Evolutionary conservation across 2,797 vertebrate genomes (phyloP).

Genomic region (Meriones psammophilus): DNA sequence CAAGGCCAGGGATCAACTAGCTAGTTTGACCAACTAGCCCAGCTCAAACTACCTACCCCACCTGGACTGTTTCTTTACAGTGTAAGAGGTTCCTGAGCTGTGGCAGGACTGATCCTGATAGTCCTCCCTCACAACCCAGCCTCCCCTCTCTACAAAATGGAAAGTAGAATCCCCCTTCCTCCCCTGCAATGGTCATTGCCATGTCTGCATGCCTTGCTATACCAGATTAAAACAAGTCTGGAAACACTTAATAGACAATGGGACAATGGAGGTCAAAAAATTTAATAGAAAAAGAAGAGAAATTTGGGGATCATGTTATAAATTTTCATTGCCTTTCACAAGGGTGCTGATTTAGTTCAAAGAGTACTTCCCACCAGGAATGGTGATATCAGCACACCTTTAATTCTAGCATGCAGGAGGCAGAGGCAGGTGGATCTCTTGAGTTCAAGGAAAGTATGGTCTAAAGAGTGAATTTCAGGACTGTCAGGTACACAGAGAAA

Average conservation of each 20-base stretch:
- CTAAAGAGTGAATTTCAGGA: neutral
- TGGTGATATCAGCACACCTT: neutral
- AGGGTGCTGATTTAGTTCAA: neutral
- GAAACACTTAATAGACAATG: neutral
- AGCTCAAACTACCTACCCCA: neutral
- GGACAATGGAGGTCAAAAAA: neutral
- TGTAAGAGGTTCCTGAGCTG: neutral
- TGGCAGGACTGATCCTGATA: neutral
- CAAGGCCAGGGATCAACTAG: neutral
- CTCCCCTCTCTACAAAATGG: neutral
- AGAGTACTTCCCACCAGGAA: neutral
- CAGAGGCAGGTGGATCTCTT: neutral
- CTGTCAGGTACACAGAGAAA: neutral
- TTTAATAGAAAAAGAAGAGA: constrained; percentile 10
- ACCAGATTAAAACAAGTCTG: neutral
- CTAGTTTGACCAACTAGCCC: neutral
- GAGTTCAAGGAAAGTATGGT: neutral
- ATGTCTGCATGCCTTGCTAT: neutral
- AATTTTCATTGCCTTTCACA: neutral
- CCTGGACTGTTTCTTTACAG: neutral
- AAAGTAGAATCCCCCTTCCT: no score
- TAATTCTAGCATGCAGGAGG: neutral
- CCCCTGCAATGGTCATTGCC: neutral
- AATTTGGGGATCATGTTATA: neutral
- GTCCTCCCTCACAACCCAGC: neutral